phyloP scores from a whole-genome alignment of 2,113 vertebrate species.

The Serinus canaria region DNA sequence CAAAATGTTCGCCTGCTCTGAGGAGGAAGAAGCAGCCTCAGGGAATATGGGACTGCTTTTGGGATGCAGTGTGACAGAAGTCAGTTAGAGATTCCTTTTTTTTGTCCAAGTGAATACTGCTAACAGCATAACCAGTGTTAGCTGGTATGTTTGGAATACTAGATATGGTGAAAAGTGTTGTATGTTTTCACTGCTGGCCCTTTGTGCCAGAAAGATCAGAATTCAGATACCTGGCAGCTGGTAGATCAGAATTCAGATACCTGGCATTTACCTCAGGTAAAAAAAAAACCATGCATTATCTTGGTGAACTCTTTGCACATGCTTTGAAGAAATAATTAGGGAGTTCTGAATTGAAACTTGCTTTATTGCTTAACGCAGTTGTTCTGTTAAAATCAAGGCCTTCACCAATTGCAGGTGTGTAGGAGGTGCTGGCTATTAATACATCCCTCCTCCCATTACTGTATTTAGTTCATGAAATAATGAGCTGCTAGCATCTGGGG shows the following conservation, averaged over 20 bases:
- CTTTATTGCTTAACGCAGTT: neutral
- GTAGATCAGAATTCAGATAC: neutral
- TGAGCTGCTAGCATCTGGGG: neutral
- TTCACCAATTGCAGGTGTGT: neutral
- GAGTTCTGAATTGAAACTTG: neutral
- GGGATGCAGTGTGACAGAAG: neutral
- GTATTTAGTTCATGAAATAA: slow-evolving; percentile 15
- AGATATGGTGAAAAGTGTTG: neutral
- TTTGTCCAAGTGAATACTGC: neutral
- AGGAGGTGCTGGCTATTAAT: slow-evolving; percentile 40
- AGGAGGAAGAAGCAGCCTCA: neutral
- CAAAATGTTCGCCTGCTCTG: neutral
- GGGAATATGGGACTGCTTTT: neutral
- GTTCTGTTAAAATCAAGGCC: neutral
- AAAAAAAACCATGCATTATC: neutral
- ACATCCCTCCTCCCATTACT: neutral
- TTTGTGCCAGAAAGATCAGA: neutral
- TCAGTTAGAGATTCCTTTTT: neutral
- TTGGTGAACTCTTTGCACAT: neutral
- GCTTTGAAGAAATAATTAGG: neutral
- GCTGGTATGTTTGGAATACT: neutral
- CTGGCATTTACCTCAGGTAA: neutral
- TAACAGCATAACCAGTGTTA: neutral
- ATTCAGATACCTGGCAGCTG: neutral
- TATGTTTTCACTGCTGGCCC: neutral